Evolutionary conservation across 2,113 vertebrate species (phyloP).

Genomic region (Martes martes): DNA sequence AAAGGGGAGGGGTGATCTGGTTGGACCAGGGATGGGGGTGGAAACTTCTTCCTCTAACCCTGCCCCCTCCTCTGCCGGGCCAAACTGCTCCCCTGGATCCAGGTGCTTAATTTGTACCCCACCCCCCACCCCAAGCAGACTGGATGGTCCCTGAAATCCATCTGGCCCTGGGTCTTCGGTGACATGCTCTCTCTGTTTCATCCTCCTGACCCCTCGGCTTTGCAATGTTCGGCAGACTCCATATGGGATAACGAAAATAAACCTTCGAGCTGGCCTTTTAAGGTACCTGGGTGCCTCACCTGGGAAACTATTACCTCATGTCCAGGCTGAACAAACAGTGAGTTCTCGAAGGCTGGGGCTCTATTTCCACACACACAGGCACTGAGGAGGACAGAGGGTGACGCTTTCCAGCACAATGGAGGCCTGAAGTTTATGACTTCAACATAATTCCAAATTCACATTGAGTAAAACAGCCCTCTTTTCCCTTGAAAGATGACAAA

Average conservation of each 20-base stretch:
- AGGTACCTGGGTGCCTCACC: background rate
- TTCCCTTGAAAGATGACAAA: background rate
- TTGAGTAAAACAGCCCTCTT: background rate
- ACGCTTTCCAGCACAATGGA: background rate
- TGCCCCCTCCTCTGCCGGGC: background rate
- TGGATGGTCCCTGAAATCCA: background rate
- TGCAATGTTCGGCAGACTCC: background rate
- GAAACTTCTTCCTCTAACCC: background rate
- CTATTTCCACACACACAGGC: background rate
- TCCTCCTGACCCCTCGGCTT: background rate
- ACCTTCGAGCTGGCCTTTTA: background rate
- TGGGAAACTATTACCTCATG: background rate
- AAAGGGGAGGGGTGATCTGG: background rate
- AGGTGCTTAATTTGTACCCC: background rate
- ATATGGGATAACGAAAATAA: background rate
- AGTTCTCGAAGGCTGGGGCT: background rate
- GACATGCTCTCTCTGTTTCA: background rate
- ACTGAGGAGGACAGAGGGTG: background rate
- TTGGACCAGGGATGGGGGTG: background rate
- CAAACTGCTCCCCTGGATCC: background rate
- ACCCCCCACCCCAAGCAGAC: rapidly evolving
- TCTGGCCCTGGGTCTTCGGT: background rate
- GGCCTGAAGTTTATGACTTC: background rate
- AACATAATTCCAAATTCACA: background rate
- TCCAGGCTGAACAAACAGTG: background rate